Conservation (phyloP, 2,888 invertebrate species). For the Tanypteryx hageni region DNA sequence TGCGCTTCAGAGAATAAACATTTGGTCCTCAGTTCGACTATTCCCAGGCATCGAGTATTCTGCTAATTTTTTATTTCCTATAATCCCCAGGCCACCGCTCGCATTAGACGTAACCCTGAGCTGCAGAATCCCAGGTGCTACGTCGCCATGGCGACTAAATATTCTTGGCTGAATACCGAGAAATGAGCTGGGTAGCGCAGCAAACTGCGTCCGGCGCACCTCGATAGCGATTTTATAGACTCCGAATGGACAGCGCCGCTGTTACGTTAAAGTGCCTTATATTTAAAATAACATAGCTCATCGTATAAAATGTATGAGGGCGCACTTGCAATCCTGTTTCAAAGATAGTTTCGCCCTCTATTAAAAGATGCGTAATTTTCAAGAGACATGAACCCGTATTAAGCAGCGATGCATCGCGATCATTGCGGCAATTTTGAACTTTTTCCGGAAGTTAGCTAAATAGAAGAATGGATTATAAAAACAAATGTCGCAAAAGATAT, state of each 20-base stretch:
- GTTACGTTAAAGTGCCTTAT: background rate
- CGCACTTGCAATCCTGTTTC: background rate
- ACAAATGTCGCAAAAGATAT: too few relatives aligned
- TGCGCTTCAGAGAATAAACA: too few relatives aligned
- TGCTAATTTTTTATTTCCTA: background rate
- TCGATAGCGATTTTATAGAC: background rate
- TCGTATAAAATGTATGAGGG: background rate
- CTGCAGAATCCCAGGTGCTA: background rate
- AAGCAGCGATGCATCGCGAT: too few relatives aligned
- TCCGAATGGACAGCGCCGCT: background rate
- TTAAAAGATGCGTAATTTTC: too few relatives aligned
- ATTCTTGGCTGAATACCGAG: background rate
- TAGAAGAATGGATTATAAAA: too few relatives aligned
- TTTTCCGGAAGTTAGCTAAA: too few relatives aligned
- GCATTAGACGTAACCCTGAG: background rate
- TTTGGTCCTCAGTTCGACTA: too few relatives aligned
- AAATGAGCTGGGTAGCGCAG: background rate
- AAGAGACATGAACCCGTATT: too few relatives aligned
- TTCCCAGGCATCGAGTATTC: too few relatives aligned
- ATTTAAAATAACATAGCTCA: background rate
- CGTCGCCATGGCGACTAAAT: slow-evolving; percentile 16
- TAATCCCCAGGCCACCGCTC: slow-evolving; percentile 1
- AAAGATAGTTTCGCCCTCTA: too few relatives aligned
- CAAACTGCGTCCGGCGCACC: background rate
- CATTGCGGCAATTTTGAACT: too few relatives aligned